Evolutionary conservation across 2,888 invertebrate species (phyloP).

Genomic region (Syrphus vitripennis): DNA sequence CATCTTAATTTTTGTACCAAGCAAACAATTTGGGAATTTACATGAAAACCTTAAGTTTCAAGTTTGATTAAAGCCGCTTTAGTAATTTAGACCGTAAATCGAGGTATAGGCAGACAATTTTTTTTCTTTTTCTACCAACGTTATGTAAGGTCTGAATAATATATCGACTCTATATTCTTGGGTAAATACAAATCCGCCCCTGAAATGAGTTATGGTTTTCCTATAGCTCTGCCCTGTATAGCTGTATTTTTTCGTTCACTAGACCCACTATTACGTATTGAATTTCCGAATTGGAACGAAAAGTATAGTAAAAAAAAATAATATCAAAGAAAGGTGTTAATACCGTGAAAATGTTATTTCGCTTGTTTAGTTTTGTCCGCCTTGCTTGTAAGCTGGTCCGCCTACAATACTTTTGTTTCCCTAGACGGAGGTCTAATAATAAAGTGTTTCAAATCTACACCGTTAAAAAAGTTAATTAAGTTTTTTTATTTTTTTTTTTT

Average conservation of each 20-base stretch:
- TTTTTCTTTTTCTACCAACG: too few relatives aligned
- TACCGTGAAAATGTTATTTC: slow-evolving; percentile 45
- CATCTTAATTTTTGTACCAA: too few relatives aligned
- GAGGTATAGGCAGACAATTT: too few relatives aligned
- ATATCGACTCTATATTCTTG: too few relatives aligned
- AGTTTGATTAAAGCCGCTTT: too few relatives aligned
- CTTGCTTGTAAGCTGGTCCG: slow-evolving; percentile 41
- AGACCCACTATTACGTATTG: neutral
- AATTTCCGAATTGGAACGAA: slow-evolving; percentile 47
- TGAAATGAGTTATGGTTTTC: neutral
- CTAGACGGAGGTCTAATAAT: slow-evolving; percentile 31
- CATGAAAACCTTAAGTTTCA: too few relatives aligned
- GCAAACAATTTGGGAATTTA: too few relatives aligned
- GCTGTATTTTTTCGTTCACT: slow-evolving; percentile 36
- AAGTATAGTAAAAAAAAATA: neutral
- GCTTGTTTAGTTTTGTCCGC: slow-evolving; percentile 44
- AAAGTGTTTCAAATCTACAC: slow-evolving; percentile 33
- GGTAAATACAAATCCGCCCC: neutral
- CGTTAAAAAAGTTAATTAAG: slow-evolving; percentile 39
- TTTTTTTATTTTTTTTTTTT: too few relatives aligned
- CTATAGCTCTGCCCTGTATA: neutral
- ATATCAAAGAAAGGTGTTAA: slow-evolving; percentile 57
- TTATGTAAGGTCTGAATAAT: too few relatives aligned
- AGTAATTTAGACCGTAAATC: too few relatives aligned
- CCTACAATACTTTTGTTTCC: slow-evolving; percentile 41